Percentiles rank a stretch among this genome's conserved stretches.
Conservation (phyloP, 1,140 invertebrate genomes). For the Matsumurasca onukii region DNA sequence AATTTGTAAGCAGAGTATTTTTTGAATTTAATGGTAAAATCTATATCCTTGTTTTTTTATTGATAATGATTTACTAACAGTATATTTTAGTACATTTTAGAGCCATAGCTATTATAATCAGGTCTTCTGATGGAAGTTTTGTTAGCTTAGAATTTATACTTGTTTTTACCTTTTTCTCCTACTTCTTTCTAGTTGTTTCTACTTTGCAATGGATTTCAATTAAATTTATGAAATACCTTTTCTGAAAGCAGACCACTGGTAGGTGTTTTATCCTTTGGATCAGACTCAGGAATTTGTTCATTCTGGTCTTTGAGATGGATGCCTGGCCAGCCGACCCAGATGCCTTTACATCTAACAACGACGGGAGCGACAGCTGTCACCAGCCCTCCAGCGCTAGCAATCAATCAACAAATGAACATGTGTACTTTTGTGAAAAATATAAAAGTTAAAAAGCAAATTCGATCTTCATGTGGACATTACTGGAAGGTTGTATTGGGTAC, state of each 20-base stretch:
- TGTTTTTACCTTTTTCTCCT: too few species aligned
- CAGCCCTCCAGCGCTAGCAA: constrained; percentile 75
- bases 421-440: not conserved
- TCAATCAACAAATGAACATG: constrained; percentile 40
- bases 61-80: too few species aligned
- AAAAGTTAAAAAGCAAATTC: not conserved
- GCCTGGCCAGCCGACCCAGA: constrained; percentile 91
- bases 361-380: constrained; percentile 90
- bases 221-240: constrained; percentile 71
- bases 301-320: constrained; percentile 69
- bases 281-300: constrained; percentile 80
- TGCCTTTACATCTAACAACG: constrained; percentile 76
- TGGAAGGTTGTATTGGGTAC: not conserved
- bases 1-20: too few species aligned
- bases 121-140: too few species aligned
- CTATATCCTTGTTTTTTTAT: too few species aligned
- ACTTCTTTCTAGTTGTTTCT: too few species aligned
- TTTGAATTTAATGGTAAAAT: too few species aligned
- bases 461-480: not conserved
- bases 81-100: too few species aligned
- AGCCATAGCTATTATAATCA: too few species aligned
- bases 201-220: too few species aligned
- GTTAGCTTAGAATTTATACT: too few species aligned
- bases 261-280: constrained; percentile 79
- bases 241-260: constrained; percentile 79